A percentile compares a stretch with the other conserved stretches of the same genome.
phyloP scores from a whole-genome alignment of 1,140 invertebrate genomes.

The Mercenaria mercenaria region DNA sequence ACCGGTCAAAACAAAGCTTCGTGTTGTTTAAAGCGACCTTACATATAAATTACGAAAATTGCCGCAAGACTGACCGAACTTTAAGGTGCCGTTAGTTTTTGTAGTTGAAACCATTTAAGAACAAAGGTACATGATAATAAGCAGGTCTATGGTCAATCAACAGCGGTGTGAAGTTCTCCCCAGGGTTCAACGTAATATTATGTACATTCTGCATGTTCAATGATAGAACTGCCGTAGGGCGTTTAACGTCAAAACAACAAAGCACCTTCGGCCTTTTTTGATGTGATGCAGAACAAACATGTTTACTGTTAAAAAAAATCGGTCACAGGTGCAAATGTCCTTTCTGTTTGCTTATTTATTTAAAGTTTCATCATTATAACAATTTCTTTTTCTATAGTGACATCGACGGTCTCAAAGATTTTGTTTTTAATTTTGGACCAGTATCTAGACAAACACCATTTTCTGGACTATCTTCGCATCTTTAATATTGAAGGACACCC shows the following conservation, averaged over 20 bases:
- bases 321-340: too few species aligned
- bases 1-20: constrained; percentile 12
- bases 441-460: too few species aligned
- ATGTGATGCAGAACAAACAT: background rate
- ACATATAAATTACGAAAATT: constrained; percentile 9
- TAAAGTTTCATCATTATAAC: too few species aligned
- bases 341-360: too few species aligned
- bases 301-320: background rate
- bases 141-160: background rate
- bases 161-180: background rate
- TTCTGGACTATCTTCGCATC: too few species aligned
- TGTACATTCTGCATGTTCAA: background rate
- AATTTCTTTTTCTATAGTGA: too few species aligned
- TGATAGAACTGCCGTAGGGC: background rate
- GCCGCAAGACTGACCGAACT: background rate
- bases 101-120: constrained; percentile 19
- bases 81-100: constrained; percentile 41
- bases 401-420: too few species aligned
- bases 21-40: constrained; percentile 29
- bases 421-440: too few species aligned
- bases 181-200: background rate
- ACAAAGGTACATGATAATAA: constrained; percentile 24
- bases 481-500: too few species aligned
- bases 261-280: background rate
- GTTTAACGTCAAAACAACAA: constrained; percentile 45